Evolutionary conservation across 37 sponge, comb jelly and placozoan species (phyloP), one percentile per base, ranked within the genome.

Genomic region (Halichondria panicea): DNA sequence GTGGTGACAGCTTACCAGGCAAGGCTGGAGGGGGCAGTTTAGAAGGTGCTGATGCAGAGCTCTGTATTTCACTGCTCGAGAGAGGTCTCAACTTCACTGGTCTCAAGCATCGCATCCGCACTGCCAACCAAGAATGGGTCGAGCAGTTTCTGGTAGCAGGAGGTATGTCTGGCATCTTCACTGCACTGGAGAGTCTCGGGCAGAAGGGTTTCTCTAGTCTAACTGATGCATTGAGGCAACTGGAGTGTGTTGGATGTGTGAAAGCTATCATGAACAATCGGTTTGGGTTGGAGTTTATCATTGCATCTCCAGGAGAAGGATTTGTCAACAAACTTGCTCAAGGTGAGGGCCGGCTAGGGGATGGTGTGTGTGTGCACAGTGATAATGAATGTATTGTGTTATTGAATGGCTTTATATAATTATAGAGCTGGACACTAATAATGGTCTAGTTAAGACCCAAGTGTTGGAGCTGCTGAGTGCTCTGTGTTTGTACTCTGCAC

Each of bases 401-500:
- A 22, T 8, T 59, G 8, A 22, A 18, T 48, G 11, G n/a, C n/a
- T n/a, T n/a, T n/a, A n/a, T 15, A 18, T 65, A 59, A n/a, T 6
- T 70, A 58, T 73, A 93, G 94, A 84, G 45, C 66, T 97, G 63
- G 91, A 93, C 52, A 91, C 94, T n/a, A 88, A 88, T 72, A 97
- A 93, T 68, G 76, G 68, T 1, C 78, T 97, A n/a, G 75, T 97
- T 39, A 97, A 97, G 71, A 84, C 81, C 24, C 97, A 97, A 72
- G 78, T 97, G 2, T 84, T 91, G 61, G 87, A 97, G 73, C 70
- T 97, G 72, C 81, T 97, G 36, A 88, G 89, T 81, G 94, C 91
- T 0, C 71, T 97, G 60, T 91, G 91, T 58, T 55, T 93, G 50
- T 93, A 90, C 66, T 90, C 93, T 41, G 72, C 81, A 34, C 78